Percentiles rank a stretch among this genome's conserved stretches.
Evolutionary conservation across 2,888 invertebrate species (phyloP).

Genomic region (Atrina japonica): DNA sequence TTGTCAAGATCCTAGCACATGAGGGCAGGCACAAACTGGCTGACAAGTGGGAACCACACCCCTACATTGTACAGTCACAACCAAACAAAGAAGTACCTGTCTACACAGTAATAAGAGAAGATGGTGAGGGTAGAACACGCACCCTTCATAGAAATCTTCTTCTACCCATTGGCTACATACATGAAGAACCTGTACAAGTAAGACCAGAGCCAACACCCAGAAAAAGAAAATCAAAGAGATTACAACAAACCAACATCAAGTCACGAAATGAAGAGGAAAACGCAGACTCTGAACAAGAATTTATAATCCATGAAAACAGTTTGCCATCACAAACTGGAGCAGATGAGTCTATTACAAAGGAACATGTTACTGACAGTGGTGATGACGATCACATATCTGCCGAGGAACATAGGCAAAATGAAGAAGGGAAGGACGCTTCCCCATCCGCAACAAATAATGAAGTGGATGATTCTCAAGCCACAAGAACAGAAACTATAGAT

Average conservation of each 20-base stretch:
- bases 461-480: no score
- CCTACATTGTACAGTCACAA: neutral
- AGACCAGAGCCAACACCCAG: conserved; percentile 1
- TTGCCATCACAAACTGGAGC: no score
- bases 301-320: no score
- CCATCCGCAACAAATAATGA: no score
- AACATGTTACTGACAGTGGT: no score
- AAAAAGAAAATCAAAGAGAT: neutral
- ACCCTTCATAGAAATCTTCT: neutral
- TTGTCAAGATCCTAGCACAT: conserved; percentile 6
- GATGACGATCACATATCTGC: no score
- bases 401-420: no score
- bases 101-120: neutral
- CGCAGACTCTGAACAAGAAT: no score
- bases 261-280: no score
- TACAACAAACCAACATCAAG: neutral
- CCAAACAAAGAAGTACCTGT: conserved; percentile 3
- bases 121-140: neutral
- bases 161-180: neutral
- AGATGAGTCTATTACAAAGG: no score
- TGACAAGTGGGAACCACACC: conserved; percentile 15
- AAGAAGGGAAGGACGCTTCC: no score
- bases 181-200: neutral
- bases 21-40: conserved; percentile 7
- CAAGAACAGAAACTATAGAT: no score